phyloP scores from a whole-genome alignment of 2,888 invertebrate genomes.

The Trissolcus japonicus region DNA sequence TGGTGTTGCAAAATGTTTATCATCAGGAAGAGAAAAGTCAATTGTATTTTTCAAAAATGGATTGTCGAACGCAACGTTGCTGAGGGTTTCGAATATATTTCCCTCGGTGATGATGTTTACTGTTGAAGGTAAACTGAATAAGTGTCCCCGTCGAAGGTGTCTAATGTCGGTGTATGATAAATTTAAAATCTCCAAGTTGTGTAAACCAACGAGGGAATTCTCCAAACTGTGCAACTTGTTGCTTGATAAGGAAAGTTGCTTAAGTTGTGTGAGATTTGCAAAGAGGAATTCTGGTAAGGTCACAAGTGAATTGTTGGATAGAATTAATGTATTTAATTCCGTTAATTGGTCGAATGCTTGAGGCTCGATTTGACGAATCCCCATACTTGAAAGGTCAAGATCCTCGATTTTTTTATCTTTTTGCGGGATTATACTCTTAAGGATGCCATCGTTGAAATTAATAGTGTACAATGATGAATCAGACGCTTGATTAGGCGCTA shows the following conservation, averaged over 20 bases:
- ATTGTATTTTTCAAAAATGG: conserved; percentile 59
- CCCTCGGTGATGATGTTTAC: conserved; percentile 56
- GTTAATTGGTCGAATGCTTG: conserved; percentile 59
- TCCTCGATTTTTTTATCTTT: not conserved
- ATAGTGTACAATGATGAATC: not conserved
- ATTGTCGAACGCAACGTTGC: conserved; percentile 62
- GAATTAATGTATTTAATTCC: conserved; percentile 55
- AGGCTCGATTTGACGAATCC: conserved; percentile 52
- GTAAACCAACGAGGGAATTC: conserved; percentile 62
- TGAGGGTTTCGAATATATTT: conserved; percentile 62
- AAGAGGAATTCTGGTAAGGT: conserved; percentile 62
- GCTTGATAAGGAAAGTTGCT: conserved; percentile 59
- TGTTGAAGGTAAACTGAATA: conserved; percentile 62
- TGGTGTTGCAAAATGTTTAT: conserved; percentile 17
- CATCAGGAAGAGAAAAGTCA: conserved; percentile 32
- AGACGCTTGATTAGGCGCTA: not conserved
- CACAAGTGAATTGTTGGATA: conserved; percentile 61
- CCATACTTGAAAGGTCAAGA: conserved; percentile 25
- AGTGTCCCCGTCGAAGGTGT: conserved; percentile 59
- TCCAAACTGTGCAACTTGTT: conserved; percentile 59
- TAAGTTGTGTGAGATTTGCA: conserved; percentile 61
- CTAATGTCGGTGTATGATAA: conserved; percentile 62
- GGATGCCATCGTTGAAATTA: not conserved
- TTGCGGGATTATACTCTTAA: not conserved
- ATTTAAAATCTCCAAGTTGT: conserved; percentile 61